Evolutionary conservation across 2,797 vertebrate species (phyloP).

Genomic region (Loriculus beryllinus): DNA sequence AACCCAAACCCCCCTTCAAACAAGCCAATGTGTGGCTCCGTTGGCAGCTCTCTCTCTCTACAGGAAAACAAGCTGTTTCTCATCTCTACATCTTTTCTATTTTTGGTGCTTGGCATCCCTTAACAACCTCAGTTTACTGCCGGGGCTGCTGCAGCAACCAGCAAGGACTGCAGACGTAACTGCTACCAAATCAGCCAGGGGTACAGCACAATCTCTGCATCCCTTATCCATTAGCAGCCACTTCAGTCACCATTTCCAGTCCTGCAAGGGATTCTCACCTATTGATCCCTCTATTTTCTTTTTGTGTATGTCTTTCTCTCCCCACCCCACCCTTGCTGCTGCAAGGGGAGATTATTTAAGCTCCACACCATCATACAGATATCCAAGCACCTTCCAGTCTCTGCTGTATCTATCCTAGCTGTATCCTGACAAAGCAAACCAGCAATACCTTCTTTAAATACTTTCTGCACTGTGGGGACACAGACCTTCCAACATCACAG

Average conservation of each 20-base stretch:
- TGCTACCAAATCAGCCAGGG: background rate
- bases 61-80: background rate
- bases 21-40: accelerated
- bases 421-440: background rate
- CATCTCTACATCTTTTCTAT: accelerated
- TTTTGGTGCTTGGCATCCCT: background rate
- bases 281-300: background rate
- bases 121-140: background rate
- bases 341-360: background rate
- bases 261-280: background rate
- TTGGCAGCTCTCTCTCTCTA: background rate
- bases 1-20: background rate
- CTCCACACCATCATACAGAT: background rate
- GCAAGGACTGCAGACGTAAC: background rate
- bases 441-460: background rate
- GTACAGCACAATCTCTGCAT: background rate
- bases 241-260: background rate
- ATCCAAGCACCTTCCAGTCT: background rate
- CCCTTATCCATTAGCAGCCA: background rate
- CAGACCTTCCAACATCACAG: background rate
- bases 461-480: accelerated
- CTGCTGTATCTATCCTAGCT: background rate
- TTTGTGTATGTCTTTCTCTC: no score
- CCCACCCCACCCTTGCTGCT: accelerated
- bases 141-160: accelerated